Base-by-base conservation (phyloP, 2,797 vertebrate genomes). In the Miichthys miiuy region DNA sequence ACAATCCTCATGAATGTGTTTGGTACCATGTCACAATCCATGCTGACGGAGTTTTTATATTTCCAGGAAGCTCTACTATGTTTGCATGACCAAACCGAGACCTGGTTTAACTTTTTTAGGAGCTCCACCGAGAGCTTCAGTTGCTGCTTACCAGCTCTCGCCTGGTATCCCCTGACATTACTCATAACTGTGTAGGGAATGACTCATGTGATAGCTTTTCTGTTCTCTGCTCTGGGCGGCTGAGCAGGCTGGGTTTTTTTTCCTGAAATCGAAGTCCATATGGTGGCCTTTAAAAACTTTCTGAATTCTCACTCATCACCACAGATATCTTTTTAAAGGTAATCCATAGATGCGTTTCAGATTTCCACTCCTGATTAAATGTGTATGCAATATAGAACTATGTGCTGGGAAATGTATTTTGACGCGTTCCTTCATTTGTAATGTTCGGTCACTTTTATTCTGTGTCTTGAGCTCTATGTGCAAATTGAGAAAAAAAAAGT, bases 341-440 rank as follows among this genome's bases (percentile, higher is more conserved):
- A 74, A 78, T 77, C 80, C 73, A 72, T 75, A 10, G 25, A 79
- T 82, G 73, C 79, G 42, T 88, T 88, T 90, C 71, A 65, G 44
- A 87, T 87, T 83, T 89, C 84, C 90, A 89, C 85, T 90, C 86
- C 84, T 23, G 48, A 83, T 69, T 90, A 47, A 88, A 93, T 88
- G 89, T 93, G 91, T 94, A 95, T 95, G 93, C 94, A 95, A 93
- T 87, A 82, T 90, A 85, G 78, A 91, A 84, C 65, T 70, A 72
- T 87, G 82, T 93, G 87, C 82, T 90, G 89, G 88, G 80, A 87
- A 81, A 87, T 92, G 83, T 89, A 80, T 87, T 89, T 84, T 84
- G 75, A 83, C 7, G 66, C 70, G 58, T 88, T 89, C 65, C 78
- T 81, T 86, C 78, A 72, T 92, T 91, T 93, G 86, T 90, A 87